phyloP scores from a whole-genome alignment of 2,888 invertebrate genomes.

The Drosophila tripunctata region DNA sequence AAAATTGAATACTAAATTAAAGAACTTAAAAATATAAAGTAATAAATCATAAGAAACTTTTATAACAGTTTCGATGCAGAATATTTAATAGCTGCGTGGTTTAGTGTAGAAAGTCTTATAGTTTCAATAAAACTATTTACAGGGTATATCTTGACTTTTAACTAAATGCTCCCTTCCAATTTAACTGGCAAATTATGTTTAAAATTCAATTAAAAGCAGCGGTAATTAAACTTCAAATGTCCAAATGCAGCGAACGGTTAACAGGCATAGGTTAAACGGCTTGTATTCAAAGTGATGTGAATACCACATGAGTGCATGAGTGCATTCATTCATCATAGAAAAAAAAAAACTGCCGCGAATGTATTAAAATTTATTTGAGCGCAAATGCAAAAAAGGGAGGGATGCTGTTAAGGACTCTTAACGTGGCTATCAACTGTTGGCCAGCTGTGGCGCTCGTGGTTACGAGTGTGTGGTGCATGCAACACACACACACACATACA shows the following conservation, averaged over 20 bases:
- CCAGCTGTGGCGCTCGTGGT: slow-evolving; percentile 18
- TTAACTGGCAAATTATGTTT: slow-evolving; percentile 10
- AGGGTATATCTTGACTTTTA: background rate
- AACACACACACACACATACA: background rate
- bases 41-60: too few relatives aligned
- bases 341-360: slow-evolving; percentile 15
- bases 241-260: slow-evolving; percentile 13
- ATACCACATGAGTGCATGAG: slow-evolving; percentile 21
- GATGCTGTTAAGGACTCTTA: slow-evolving; percentile 22
- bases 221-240: slow-evolving; percentile 34
- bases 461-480: slow-evolving; percentile 18
- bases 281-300: slow-evolving; percentile 27
- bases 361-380: slow-evolving; percentile 58
- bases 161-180: background rate
- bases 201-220: slow-evolving; percentile 25
- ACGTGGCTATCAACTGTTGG: slow-evolving; percentile 30
- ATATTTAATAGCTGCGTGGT: too few relatives aligned
- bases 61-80: too few relatives aligned
- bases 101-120: too few relatives aligned
- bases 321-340: slow-evolving; percentile 32
- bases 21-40: too few relatives aligned
- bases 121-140: too few relatives aligned
- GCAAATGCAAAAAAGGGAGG: slow-evolving; percentile 23
- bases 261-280: slow-evolving; percentile 34
- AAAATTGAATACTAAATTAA: too few relatives aligned